Base-by-base conservation (phyloP, 2,797 vertebrate genomes). In the Phalloptychus januarius region DNA sequence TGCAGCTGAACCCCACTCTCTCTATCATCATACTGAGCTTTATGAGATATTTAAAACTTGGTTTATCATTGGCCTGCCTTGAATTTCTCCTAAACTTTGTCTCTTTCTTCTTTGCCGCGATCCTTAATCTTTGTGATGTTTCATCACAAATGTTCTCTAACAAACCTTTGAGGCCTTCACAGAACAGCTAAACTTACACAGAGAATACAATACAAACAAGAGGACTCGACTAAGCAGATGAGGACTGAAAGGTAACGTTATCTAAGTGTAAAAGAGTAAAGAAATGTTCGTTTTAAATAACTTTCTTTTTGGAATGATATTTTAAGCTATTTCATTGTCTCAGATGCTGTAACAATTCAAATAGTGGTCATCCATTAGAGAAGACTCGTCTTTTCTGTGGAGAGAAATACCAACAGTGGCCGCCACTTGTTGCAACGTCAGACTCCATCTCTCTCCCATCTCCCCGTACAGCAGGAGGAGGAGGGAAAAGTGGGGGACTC, bases 341-440 rank as follows among this genome's bases (percentile, higher is more conserved):
- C 6, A 13, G 5, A 3, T 15, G 67, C 25, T 16, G 12, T 70
- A 16, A 45, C 13, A 45, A 25, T 4, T 4, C 10, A 50, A 48
- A 72, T 3, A 36, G n/a, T 12, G 4, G 20, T 67, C 2, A 54
- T 78, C 69, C 78, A 48, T 79, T 72, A 76, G 7, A 76, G 54
- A 73, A 23, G 42, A 77, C 56, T 40, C 42, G 33, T 78, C 54
- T 50, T 74, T 81, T 7, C 25, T 48, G 58, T 77, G 71, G 13
- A 75, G 31, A 81, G 25, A 79, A 80, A 83, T 80, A 70, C 72
- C 79, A 78, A 56, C 46, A 74, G 58, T 73, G 82, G 46, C 78
- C 83, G 87, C 92, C 82, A 96, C 94, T 94, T 94, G 93, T 95
- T 94, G 94, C 92, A 94, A 94, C 97, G 97, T 97, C 97, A 97